These are phyloP conservation scores for Drosophila nr. perissopoda DNA, from an alignment of 2,888 invertebrate species.

Conservation along the genomic window DNA sequence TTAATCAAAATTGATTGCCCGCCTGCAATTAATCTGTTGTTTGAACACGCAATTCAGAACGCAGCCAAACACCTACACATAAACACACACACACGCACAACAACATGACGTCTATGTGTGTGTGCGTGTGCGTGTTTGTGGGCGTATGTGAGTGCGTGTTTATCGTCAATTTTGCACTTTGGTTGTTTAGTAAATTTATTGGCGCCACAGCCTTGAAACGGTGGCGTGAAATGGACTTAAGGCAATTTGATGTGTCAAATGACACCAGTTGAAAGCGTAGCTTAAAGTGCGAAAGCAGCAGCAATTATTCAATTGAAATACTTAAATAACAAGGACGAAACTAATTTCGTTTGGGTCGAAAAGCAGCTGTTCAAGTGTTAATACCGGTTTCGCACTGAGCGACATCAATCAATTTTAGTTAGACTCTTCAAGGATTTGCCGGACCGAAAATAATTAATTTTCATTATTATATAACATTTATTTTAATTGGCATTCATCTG, in stretches of 20 bases:
- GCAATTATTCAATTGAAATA: neutral
- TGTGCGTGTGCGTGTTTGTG: conserved; percentile 25
- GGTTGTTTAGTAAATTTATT: conserved; percentile 77
- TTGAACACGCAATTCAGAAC: conserved; percentile 73
- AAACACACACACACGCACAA: conserved; percentile 25
- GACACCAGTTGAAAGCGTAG: conserved; percentile 16
- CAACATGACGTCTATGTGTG: conserved; percentile 37
- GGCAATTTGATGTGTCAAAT: neutral
- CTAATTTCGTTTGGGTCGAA: neutral
- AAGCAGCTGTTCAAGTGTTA: neutral
- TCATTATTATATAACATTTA: neutral
- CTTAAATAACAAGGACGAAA: neutral
- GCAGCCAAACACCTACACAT: conserved; percentile 25
- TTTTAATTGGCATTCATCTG: neutral
- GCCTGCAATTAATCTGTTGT: conserved; percentile 74
- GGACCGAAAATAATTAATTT: neutral
- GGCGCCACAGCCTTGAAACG: conserved; percentile 61
- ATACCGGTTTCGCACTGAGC: neutral
- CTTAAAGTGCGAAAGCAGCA: neutral
- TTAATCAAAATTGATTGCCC: conserved; percentile 78
- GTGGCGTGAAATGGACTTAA: conserved; percentile 12
- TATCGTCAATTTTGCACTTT: conserved; percentile 50
- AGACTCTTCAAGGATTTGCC: too few species aligned
- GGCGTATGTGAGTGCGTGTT: conserved; percentile 34
- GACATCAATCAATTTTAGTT: conserved; percentile 1